Base-by-base conservation (phyloP, 2,797 vertebrate species). In the Erpetoichthys calabaricus region DNA sequence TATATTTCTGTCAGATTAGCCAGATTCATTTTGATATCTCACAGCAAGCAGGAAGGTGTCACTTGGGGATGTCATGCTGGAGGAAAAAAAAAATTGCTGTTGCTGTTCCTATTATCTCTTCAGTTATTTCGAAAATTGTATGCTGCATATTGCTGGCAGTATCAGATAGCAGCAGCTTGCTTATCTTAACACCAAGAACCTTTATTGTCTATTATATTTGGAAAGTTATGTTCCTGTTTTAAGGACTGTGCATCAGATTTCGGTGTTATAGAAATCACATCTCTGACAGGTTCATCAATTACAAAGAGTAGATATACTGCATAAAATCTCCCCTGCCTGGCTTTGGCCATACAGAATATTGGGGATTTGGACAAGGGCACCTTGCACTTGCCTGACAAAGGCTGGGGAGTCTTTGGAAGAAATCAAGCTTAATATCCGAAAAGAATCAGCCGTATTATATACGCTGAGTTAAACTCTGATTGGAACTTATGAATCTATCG, bases 261-360 rank as follows among this genome's bases (percentile, higher is more conserved):
- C 25, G 25, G 25, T 49, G n/a, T n/a, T 49, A 49, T 7, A 49
- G 47, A 49, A 49, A 49, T 49, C 47, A n/a, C n/a, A 7, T 7
- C 47, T 7, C 51, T 25, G 57, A 62, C 57, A 55, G 63, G 54
- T 62, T 57, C 42, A 61, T 64, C 60, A 62, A 59, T 64, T 57
- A 56, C 57, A 45, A 47, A 1, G 7, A 42, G 8, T 8, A 9
- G n/a, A 8, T 7, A 10, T 43, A 44, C 57, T 59, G 53, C 56
- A 59, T 64, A 61, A 64, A 64, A 57, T 51, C 57, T 51, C 8
- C 45, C 51, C 54, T 56, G 49, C 53, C 58, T 9, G 44, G 42
- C 52, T 42, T 45, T 25, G 41, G 43, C 53, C 25, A 25, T 25
- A 25, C 25, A 25, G 25, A 25, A 25, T 49, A n/a, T n/a, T 52